Percentiles rank a stretch among this genome's conserved stretches.
Conservation (phyloP, 2,888 invertebrate species). For the Hypolimnas misippus region DNA sequence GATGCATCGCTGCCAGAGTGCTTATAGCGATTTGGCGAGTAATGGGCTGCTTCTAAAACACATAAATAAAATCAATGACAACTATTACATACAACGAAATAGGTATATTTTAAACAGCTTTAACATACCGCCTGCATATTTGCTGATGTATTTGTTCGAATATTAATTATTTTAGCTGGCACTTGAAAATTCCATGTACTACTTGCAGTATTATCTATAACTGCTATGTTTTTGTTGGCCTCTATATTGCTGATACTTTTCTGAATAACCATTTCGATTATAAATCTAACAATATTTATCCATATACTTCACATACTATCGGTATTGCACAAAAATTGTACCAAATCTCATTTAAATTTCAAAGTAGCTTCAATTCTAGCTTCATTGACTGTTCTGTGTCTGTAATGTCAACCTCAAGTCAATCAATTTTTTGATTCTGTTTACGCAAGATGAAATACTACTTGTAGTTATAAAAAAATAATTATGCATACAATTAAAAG, state of each 20-base stretch:
- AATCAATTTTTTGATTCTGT: neutral
- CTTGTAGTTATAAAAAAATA: too few species aligned
- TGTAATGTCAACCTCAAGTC: constrained; percentile 5
- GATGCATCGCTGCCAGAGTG: constrained; percentile 86
- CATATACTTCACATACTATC: constrained; percentile 17
- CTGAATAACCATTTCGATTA: constrained; percentile 76
- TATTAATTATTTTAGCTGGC: constrained; percentile 61
- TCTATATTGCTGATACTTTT: constrained; percentile 71
- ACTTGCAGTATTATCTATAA: constrained; percentile 56
- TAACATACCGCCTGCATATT: constrained; percentile 70
- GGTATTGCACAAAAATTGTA: neutral
- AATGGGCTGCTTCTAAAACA: constrained; percentile 73
- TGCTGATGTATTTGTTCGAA: constrained; percentile 55
- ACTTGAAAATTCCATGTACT: constrained; percentile 72
- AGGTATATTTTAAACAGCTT: neutral
- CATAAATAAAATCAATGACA: constrained; percentile 1
- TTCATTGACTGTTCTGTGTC: too few species aligned
- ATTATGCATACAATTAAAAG: too few species aligned
- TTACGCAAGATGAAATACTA: neutral
- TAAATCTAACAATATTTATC: constrained; percentile 13
- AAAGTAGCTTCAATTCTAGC: neutral
- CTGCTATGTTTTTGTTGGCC: constrained; percentile 58
- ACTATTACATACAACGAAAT: neutral
- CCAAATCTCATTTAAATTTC: neutral
- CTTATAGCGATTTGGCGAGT: constrained; percentile 88